Evolutionary conservation across 1,140 invertebrate genomes (phyloP).

Genomic region (Marisa cornuarietis): DNA sequence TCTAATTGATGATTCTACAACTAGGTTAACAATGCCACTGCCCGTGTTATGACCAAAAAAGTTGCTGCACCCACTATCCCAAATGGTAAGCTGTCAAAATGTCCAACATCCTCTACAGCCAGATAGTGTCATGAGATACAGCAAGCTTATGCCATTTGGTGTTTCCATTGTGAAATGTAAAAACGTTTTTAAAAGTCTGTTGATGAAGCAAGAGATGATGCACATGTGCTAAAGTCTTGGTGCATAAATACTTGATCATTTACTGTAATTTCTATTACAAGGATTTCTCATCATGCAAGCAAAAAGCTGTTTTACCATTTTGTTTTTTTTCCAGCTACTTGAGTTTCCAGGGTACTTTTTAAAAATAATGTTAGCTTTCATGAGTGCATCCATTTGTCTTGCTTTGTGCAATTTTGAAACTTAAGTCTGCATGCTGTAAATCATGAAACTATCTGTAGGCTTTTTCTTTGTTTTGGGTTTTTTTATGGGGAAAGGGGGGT

Average conservation of each 20-base stretch:
- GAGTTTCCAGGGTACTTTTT: not conserved
- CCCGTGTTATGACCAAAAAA: slow-evolving; percentile 98
- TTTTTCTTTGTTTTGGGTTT: not conserved
- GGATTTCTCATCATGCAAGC: not conserved
- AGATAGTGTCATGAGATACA: slow-evolving; percentile 23
- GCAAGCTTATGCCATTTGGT: slow-evolving; percentile 1
- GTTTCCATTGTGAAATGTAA: not conserved
- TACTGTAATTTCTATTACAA: not conserved
- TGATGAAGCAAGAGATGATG: too few relatives aligned
- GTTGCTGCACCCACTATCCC: slow-evolving; percentile 81
- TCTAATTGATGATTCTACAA: slow-evolving; percentile 29
- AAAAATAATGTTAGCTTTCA: too few relatives aligned
- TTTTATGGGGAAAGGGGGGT: too few relatives aligned
- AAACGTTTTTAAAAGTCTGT: not conserved
- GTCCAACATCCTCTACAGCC: slow-evolving; percentile 11
- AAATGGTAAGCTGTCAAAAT: slow-evolving; percentile 79
- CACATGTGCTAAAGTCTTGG: not conserved
- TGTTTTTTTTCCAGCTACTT: not conserved
- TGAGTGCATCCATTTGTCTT: too few relatives aligned
- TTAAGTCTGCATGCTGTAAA: slow-evolving; percentile 22
- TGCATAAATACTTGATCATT: not conserved
- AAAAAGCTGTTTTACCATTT: not conserved
- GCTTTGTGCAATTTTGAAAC: not conserved
- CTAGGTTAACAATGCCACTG: slow-evolving; percentile 98
- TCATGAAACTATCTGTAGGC: slow-evolving; percentile 23